phyloP scores from a whole-genome alignment of 2,888 invertebrate species.

The Orthosia cruda region DNA sequence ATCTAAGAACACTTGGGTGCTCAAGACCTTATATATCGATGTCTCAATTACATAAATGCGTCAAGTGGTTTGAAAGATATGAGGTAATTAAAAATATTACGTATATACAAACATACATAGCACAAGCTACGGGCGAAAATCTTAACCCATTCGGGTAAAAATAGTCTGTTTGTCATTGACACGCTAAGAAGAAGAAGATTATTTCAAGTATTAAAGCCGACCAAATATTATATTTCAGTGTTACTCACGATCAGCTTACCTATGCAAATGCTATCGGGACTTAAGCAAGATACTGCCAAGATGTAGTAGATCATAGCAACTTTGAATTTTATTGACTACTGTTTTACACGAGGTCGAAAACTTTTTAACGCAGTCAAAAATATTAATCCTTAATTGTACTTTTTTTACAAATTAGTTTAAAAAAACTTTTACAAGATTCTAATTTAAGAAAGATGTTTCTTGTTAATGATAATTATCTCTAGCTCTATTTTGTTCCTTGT shows the following conservation, averaged over 20 bases:
- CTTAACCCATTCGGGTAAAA: too few species aligned
- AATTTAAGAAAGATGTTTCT: too few species aligned
- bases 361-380: constrained; percentile 14
- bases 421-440: too few species aligned
- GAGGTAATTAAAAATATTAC: too few species aligned
- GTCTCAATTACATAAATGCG: too few species aligned
- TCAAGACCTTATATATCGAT: too few species aligned
- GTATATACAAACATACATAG: too few species aligned
- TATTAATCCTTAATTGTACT: background rate
- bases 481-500: background rate
- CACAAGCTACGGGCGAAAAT: too few species aligned
- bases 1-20: too few species aligned
- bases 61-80: too few species aligned
- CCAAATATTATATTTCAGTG: background rate
- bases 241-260: constrained; percentile 15
- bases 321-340: constrained; percentile 37
- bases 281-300: constrained; percentile 20
- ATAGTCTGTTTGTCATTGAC: too few species aligned
- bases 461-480: background rate
- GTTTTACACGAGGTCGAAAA: constrained; percentile 9
- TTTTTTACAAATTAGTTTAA: background rate
- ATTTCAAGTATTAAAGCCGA: background rate
- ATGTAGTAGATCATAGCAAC: constrained; percentile 35
- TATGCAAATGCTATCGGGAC: constrained; percentile 36
- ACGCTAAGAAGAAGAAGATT: too few species aligned